phyloP scores from a whole-genome alignment of 2,113 vertebrate genomes.

The Ammospiza caudacuta region DNA sequence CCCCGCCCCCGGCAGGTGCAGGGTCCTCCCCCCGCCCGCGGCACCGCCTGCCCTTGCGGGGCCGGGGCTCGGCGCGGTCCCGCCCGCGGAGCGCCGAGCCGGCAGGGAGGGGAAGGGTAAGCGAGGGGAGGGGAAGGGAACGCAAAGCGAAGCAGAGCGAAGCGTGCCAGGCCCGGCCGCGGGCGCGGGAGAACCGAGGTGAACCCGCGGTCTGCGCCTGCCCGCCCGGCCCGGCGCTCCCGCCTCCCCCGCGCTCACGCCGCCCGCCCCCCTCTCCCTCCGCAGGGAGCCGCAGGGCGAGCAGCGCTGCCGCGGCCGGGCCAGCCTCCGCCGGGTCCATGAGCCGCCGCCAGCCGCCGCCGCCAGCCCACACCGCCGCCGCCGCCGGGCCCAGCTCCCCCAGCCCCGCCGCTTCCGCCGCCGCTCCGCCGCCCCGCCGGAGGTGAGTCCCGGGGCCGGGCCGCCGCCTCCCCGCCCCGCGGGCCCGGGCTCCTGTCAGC shows the following conservation, averaged over 20 bases:
- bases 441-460: too few relatives aligned
- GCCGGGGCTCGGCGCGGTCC: neutral
- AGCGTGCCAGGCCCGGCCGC: neutral
- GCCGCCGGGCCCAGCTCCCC: too few relatives aligned
- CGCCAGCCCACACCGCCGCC: too few relatives aligned
- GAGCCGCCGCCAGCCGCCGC: too few relatives aligned
- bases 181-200: neutral
- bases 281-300: neutral
- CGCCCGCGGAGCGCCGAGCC: neutral
- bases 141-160: too few relatives aligned
- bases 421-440: too few relatives aligned
- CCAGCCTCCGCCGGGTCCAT: too few relatives aligned
- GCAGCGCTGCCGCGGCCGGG: neutral
- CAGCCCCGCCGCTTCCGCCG: too few relatives aligned
- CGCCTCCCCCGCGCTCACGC: neutral
- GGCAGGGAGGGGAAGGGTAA: neutral
- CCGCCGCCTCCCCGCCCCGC: too few relatives aligned
- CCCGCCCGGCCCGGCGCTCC: neutral
- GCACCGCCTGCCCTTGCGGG: neutral
- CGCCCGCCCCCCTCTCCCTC: neutral
- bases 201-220: neutral
- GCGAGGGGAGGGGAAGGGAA: neutral
- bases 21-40: neutral
- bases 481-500: too few relatives aligned
- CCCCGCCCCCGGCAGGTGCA: conserved; percentile 1